phyloP scores from a whole-genome alignment of 2,888 invertebrate species.

The Cataglyphis livida region DNA sequence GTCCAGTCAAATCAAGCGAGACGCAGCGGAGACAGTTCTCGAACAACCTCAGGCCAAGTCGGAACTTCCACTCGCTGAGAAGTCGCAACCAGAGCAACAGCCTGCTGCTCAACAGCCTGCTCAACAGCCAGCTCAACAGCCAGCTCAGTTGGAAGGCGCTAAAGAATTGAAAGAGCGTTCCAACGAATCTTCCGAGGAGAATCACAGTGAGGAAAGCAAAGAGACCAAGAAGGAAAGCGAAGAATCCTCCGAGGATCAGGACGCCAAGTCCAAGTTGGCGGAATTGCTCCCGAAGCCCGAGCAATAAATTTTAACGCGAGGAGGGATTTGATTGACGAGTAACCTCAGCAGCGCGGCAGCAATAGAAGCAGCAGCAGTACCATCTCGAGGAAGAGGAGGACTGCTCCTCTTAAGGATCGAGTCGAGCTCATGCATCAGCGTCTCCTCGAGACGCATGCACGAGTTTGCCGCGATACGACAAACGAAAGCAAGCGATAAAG shows the following conservation, averaged over 20 bases:
- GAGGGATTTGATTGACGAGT: constrained; percentile 60
- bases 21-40: constrained; percentile 49
- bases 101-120: constrained; percentile 70
- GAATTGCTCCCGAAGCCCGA: constrained; percentile 72
- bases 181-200: constrained; percentile 66
- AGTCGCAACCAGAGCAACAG: constrained; percentile 77
- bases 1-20: constrained; percentile 63
- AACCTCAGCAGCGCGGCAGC: constrained; percentile 65
- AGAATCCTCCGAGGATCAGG: constrained; percentile 66
- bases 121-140: constrained; percentile 65
- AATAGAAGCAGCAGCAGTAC: constrained; percentile 63
- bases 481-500: constrained; percentile 63
- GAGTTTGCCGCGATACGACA: constrained; percentile 71
- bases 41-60: constrained; percentile 63
- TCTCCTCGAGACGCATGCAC: constrained; percentile 48
- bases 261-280: constrained; percentile 61
- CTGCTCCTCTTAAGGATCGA: constrained; percentile 73
- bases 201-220: constrained; percentile 65
- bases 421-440: constrained; percentile 53
- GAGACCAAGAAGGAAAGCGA: constrained; percentile 69
- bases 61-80: constrained; percentile 48
- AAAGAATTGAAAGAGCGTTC: constrained; percentile 80
- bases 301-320: constrained; percentile 43
- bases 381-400: constrained; percentile 67
- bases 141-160: constrained; percentile 60